Percentiles rank a stretch among this genome's conserved stretches.
These are phyloP conservation scores for Volucella inflata DNA, from an alignment of 2,888 invertebrate genomes.

Conservation along the genomic window DNA sequence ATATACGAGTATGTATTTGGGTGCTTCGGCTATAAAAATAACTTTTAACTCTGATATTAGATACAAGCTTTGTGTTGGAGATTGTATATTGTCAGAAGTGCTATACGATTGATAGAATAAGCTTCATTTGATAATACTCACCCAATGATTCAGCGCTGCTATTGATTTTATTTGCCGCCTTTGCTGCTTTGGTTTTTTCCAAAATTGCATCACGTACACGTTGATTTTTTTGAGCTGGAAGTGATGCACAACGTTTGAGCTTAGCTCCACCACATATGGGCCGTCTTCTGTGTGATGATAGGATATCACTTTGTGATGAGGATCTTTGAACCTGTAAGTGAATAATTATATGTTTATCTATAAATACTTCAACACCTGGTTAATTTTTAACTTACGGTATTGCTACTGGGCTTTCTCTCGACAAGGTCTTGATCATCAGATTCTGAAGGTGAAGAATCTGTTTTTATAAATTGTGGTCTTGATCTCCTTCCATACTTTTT, in stretches of 20 bases:
- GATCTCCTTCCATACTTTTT: constrained; percentile 91
- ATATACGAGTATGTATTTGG: neutral
- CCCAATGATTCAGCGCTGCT: constrained; percentile 84
- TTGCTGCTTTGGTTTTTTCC: constrained; percentile 77
- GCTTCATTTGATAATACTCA: constrained; percentile 76
- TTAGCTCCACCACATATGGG: constrained; percentile 83
- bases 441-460: constrained; percentile 82
- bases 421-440: constrained; percentile 81
- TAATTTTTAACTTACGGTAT: constrained; percentile 45
- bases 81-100: constrained; percentile 36
- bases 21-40: constrained; percentile 56
- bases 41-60: constrained; percentile 48
- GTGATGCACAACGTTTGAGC: constrained; percentile 85
- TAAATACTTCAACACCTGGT: neutral
- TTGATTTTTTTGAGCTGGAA: constrained; percentile 84
- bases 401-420: constrained; percentile 44
- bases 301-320: constrained; percentile 85
- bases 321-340: constrained; percentile 84
- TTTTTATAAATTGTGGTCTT: constrained; percentile 85
- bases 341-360: neutral
- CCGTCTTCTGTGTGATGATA: constrained; percentile 84
- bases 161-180: constrained; percentile 60
- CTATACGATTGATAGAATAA: constrained; percentile 11
- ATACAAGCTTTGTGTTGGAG: constrained; percentile 58
- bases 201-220: constrained; percentile 69